A percentile compares a stretch with the other conserved stretches of the same genome.
These are phyloP conservation scores for Ephestia elutella DNA, from an alignment of 1,140 invertebrate genomes.

Conservation along the genomic window DNA sequence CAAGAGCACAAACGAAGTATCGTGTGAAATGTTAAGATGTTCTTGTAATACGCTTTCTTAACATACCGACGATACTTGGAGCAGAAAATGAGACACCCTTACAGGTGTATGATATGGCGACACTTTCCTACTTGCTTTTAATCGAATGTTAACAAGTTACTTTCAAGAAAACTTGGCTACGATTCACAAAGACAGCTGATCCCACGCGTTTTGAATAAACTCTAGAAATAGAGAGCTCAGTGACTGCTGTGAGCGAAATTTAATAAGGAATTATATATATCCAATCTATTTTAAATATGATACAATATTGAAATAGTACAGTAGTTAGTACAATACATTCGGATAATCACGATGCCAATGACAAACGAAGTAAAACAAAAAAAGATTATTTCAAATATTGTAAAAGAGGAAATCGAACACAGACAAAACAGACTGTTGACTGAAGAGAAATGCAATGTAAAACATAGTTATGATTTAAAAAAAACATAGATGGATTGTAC, in stretches of 20 bases:
- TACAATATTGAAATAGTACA: too few species aligned
- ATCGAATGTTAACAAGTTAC: background rate
- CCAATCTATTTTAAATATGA: too few species aligned
- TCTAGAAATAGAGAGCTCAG: background rate
- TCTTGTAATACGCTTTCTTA: slow-evolving; percentile 30
- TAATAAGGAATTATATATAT: background rate
- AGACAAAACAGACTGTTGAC: too few species aligned
- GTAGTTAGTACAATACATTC: too few species aligned
- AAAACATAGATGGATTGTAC: too few species aligned
- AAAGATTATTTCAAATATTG: too few species aligned
- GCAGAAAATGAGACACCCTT: slow-evolving; percentile 23
- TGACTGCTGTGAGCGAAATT: background rate
- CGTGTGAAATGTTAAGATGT: slow-evolving; percentile 23
- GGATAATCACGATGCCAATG: too few species aligned
- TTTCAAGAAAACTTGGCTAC: background rate
- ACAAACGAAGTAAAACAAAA: too few species aligned
- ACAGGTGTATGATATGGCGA: slow-evolving; percentile 1
- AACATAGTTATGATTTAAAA: too few species aligned
- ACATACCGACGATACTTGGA: slow-evolving; percentile 29
- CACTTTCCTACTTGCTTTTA: background rate
- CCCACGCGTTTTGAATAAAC: background rate
- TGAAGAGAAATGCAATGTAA: too few species aligned
- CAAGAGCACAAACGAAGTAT: background rate
- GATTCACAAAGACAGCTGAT: background rate
- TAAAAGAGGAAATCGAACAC: background rate